Percentiles rank a stretch among this genome's conserved stretches.
phyloP scores from a whole-genome alignment of 2,888 invertebrate genomes.

The Agapostemon virescens region DNA sequence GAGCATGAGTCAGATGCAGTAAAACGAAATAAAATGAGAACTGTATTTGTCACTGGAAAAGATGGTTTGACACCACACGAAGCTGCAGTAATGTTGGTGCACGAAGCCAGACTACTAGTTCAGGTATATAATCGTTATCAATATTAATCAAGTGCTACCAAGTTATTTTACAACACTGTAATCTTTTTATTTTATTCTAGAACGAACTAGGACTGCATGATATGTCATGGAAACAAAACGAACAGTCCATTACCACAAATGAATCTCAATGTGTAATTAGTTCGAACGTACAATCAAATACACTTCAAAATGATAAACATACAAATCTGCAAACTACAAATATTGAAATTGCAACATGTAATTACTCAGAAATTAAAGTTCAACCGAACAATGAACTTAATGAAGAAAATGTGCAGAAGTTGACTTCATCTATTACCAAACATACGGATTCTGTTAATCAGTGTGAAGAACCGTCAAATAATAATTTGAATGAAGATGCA shows the following conservation, averaged over 20 bases:
- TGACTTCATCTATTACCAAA: background rate
- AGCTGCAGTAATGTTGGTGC: conserved; percentile 89
- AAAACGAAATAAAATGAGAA: conserved; percentile 86
- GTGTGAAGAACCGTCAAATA: background rate
- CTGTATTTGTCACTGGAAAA: conserved; percentile 90
- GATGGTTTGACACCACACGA: conserved; percentile 90
- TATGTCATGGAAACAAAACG: conserved; percentile 85
- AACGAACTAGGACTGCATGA: conserved; percentile 88
- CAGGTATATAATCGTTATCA: conserved; percentile 75
- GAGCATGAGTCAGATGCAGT: conserved; percentile 86
- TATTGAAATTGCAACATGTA: background rate
- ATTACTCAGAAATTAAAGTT: conserved; percentile 17
- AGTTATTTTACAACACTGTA: background rate
- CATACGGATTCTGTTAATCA: background rate
- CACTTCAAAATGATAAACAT: conserved; percentile 1
- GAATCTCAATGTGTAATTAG: conserved; percentile 25
- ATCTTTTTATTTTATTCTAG: conserved; percentile 79
- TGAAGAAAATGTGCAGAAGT: background rate
- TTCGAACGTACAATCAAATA: conserved; percentile 9
- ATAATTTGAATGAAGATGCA: background rate
- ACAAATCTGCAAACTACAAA: conserved; percentile 11
- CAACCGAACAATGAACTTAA: background rate
- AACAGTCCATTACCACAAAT: conserved; percentile 33
- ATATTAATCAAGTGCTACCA: background rate
- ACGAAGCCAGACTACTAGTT: conserved; percentile 88